Evolutionary conservation across 2,888 invertebrate genomes (phyloP).

Genomic region (Agapostemon virescens): DNA sequence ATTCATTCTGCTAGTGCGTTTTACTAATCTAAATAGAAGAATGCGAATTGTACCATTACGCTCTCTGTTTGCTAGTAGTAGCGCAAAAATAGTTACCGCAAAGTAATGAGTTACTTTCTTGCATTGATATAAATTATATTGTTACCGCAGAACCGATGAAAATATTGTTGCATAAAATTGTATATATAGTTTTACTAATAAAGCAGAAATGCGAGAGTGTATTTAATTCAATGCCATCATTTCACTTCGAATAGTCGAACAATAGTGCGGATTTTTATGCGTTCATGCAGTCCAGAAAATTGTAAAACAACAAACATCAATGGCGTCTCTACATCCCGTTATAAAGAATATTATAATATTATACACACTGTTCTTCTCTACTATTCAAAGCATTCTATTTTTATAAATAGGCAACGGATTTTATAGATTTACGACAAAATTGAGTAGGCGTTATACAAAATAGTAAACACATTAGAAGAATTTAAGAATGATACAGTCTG

Average conservation of each 20-base stretch:
- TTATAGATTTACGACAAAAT: too few relatives aligned
- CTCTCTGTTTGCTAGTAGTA: not conserved
- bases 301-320: not conserved
- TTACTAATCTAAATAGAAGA: not conserved
- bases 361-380: too few relatives aligned
- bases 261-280: too few relatives aligned
- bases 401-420: too few relatives aligned
- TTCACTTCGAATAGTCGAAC: not conserved
- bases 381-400: too few relatives aligned
- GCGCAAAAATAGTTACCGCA: not conserved
- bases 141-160: not conserved
- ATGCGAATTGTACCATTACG: not conserved
- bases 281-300: too few relatives aligned
- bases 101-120: not conserved
- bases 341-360: too few relatives aligned
- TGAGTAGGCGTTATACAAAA: too few relatives aligned
- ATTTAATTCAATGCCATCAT: not conserved
- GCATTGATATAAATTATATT: not conserved
- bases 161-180: conserved; percentile 26
- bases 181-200: conserved; percentile 50
- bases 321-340: too few relatives aligned
- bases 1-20: not conserved
- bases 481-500: too few relatives aligned
- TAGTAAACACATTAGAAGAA: not conserved
- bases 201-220: conserved; percentile 34